A percentile compares a stretch with the other conserved stretches of the same genome.
These are phyloP conservation scores for Cyrtorhinus lividipennis DNA, from an alignment of 1,140 invertebrate species.

Conservation along the genomic window DNA sequence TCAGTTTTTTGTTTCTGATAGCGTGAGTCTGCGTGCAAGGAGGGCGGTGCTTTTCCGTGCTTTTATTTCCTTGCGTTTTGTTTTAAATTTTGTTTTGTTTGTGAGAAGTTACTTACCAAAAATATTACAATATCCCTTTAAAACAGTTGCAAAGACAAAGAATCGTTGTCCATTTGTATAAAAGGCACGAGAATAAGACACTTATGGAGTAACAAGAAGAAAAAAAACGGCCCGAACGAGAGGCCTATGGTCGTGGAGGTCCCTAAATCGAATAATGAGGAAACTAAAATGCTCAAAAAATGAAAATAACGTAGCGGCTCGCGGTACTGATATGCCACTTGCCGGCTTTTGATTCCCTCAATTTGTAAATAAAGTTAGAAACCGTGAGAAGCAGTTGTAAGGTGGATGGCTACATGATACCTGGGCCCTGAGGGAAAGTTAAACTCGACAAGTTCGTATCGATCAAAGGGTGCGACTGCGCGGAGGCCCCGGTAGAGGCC, in stretches of 20 bases:
- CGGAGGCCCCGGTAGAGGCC: no score
- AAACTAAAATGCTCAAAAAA: no score
- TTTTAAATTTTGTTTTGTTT: no score
- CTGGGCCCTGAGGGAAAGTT: no score
- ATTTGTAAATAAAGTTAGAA: conserved; percentile 4
- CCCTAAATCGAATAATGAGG: background rate
- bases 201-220: background rate
- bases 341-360: conserved; percentile 1
- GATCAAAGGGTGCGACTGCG: no score
- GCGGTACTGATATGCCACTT: background rate
- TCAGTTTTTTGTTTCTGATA: background rate
- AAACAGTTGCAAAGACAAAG: background rate
- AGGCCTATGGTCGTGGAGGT: background rate
- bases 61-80: conserved; percentile 5
- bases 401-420: conserved; percentile 9
- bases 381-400: background rate
- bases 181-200: background rate
- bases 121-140: conserved; percentile 8
- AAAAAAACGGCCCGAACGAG: background rate
- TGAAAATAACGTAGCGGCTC: no score
- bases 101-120: conserved; percentile 5
- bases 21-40: conserved; percentile 6
- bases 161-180: conserved; percentile 6
- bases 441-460: no score
- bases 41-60: conserved; percentile 7